Conservation (phyloP, 1,140 invertebrate species). For the Linepithema humile region DNA sequence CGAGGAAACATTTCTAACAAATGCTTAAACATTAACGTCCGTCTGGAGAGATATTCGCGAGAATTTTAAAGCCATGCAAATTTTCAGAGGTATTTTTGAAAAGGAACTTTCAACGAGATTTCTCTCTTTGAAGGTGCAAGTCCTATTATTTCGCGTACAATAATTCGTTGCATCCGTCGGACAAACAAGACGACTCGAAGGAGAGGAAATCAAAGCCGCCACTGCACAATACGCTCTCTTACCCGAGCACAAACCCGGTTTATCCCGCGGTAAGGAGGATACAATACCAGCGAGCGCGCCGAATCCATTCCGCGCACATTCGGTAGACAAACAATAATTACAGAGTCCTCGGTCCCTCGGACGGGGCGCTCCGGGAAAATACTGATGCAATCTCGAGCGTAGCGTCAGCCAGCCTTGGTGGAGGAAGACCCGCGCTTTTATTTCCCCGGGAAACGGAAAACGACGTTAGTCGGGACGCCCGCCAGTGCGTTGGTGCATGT, state of each 20-base stretch:
- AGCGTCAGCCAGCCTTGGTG: not conserved
- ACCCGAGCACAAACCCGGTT: slow-evolving; percentile 28
- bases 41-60: not conserved
- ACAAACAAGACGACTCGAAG: slow-evolving; percentile 14
- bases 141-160: slow-evolving; percentile 8
- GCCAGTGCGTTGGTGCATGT: not conserved
- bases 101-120: not conserved
- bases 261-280: slow-evolving; percentile 41
- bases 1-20: slow-evolving; percentile 6
- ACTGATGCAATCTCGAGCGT: slow-evolving; percentile 61
- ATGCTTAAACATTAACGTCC: slow-evolving; percentile 1
- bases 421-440: slow-evolving; percentile 53
- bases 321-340: slow-evolving; percentile 62
- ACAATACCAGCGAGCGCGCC: slow-evolving; percentile 37
- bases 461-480: slow-evolving; percentile 32
- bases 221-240: slow-evolving; percentile 31
- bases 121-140: not conserved
- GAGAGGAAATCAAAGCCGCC: slow-evolving; percentile 39
- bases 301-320: slow-evolving; percentile 48
- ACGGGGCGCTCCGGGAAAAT: slow-evolving; percentile 47
- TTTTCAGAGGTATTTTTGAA: not conserved
- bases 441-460: slow-evolving; percentile 53
- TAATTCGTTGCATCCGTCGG: slow-evolving; percentile 5
- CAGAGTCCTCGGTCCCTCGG: slow-evolving; percentile 31
- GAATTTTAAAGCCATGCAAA: not conserved